These are phyloP conservation scores for Thamnaconus septentrionalis DNA, from an alignment of 2,113 vertebrate species.

Conservation along the genomic window DNA sequence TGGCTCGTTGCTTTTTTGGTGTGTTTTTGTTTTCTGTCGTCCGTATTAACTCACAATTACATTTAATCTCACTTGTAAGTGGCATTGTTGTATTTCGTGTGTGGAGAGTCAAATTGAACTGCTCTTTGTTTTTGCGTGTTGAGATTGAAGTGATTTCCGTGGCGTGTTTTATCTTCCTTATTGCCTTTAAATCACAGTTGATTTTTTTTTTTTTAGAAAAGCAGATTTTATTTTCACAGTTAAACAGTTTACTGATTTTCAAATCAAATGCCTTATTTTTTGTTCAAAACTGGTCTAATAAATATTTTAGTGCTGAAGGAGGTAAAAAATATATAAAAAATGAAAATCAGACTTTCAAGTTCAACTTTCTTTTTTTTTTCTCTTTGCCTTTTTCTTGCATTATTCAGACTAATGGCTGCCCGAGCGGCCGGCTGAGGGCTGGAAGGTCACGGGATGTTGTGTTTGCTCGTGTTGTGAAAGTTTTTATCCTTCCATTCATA, in stretches of 20 bases:
- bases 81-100: conserved; percentile 12
- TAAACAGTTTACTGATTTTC: neutral
- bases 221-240: conserved; percentile 11
- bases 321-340: too few relatives aligned
- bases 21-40: conserved; percentile 28
- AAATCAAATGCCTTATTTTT: too few relatives aligned
- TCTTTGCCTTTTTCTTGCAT: too few relatives aligned
- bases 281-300: too few relatives aligned
- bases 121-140: conserved; percentile 11
- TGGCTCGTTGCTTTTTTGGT: neutral
- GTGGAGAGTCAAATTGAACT: conserved; percentile 17
- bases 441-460: too few relatives aligned
- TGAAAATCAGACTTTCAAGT: too few relatives aligned
- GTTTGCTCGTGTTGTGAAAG: too few relatives aligned
- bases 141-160: conserved; percentile 20
- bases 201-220: conserved; percentile 14
- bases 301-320: too few relatives aligned
- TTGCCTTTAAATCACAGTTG: neutral
- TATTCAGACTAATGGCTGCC: too few relatives aligned
- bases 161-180: neutral
- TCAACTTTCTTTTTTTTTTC: conserved; percentile 12
- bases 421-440: too few relatives aligned
- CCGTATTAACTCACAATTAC: conserved; percentile 8
- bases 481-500: too few relatives aligned
- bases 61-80: conserved; percentile 24